Conservation (phyloP, 2,113 vertebrate species). For the Hippocampus comes region DNA sequence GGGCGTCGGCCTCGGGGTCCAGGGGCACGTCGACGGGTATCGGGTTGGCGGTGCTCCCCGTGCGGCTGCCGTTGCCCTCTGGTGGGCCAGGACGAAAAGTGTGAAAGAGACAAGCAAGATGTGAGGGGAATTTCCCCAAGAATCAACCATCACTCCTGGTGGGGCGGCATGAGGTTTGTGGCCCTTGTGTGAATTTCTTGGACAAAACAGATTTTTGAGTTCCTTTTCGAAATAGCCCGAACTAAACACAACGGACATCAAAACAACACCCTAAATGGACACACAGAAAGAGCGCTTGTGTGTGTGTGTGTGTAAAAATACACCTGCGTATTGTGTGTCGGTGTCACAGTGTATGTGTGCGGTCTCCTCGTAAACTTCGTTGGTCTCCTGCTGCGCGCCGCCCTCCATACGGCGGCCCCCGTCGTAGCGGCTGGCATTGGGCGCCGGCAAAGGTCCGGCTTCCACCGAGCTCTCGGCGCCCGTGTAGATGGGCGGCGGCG, state of each 20-base stretch:
- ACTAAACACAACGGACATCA: background rate
- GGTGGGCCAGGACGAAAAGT: background rate
- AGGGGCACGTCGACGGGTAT: slow-evolving; percentile 50
- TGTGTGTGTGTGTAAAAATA: background rate
- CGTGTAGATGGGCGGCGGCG: slow-evolving; percentile 79
- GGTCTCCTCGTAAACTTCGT: slow-evolving; percentile 86
- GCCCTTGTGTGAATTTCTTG: slow-evolving; percentile 48
- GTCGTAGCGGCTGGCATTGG: slow-evolving; percentile 75
- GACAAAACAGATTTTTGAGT: too few relatives aligned
- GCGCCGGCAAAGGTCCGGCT: slow-evolving; percentile 60
- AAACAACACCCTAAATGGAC: background rate
- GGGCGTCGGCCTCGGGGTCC: slow-evolving; percentile 68
- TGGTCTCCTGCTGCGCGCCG: slow-evolving; percentile 83
- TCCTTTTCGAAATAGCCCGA: background rate
- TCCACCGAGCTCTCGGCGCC: slow-evolving; percentile 74
- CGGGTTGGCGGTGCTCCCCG: slow-evolving; percentile 47
- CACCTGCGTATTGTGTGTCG: slow-evolving; percentile 71
- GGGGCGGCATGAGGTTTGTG: slow-evolving; percentile 10
- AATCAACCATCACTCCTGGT: background rate
- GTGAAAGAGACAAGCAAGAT: background rate
- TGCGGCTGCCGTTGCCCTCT: slow-evolving; percentile 67
- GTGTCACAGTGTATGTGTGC: slow-evolving; percentile 77
- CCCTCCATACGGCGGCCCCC: slow-evolving; percentile 65
- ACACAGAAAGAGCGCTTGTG: background rate
- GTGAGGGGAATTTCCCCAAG: background rate